Conservation (phyloP, 2,797 vertebrate species). For the Malacoctenus gilli region DNA sequence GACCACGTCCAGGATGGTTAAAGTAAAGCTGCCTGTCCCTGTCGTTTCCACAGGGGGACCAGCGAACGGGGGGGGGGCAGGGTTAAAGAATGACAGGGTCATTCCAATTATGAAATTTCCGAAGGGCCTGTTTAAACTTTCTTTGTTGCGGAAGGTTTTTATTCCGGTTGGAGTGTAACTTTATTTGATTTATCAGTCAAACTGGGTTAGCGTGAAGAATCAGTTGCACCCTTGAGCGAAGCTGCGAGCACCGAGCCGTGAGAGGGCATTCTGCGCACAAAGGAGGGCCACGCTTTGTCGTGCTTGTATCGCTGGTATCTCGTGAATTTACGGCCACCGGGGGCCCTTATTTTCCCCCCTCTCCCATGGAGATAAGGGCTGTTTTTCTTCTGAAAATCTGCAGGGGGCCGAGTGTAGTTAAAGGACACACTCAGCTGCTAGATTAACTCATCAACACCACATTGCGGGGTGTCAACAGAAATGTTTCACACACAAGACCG, state of each 20-base stretch:
- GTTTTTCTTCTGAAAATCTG: slow-evolving; percentile 75
- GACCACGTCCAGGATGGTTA: slow-evolving; percentile 70
- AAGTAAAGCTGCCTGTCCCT: slow-evolving; percentile 64
- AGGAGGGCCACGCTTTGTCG: slow-evolving; percentile 36
- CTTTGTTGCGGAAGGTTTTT: too few species aligned
- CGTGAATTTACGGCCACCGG: slow-evolving; percentile 66
- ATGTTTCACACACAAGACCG: slow-evolving; percentile 85
- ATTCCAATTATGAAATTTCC: slow-evolving; percentile 1
- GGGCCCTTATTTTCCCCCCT: slow-evolving; percentile 47
- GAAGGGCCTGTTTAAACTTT: slow-evolving; percentile 1
- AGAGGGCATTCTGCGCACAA: slow-evolving; percentile 20
- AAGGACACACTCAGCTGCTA: slow-evolving; percentile 87
- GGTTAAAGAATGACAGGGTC: slow-evolving; percentile 15
- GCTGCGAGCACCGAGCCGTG: slow-evolving; percentile 10
- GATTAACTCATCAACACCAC: slow-evolving; percentile 88
- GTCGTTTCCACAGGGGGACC: slow-evolving; percentile 44
- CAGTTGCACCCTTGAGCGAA: slow-evolving; percentile 15
- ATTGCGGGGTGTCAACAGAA: slow-evolving; percentile 88
- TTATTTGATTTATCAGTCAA: slow-evolving; percentile 48
- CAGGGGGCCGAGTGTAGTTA: slow-evolving; percentile 67
- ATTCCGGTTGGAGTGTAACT: too few species aligned
- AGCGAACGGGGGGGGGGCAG: slow-evolving; percentile 13
- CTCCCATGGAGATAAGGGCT: slow-evolving; percentile 67
- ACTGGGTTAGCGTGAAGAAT: slow-evolving; percentile 49
- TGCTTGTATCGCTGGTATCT: slow-evolving; percentile 48